phyloP scores from a whole-genome alignment of 2,797 vertebrate genomes.

The Borostomias antarcticus region DNA sequence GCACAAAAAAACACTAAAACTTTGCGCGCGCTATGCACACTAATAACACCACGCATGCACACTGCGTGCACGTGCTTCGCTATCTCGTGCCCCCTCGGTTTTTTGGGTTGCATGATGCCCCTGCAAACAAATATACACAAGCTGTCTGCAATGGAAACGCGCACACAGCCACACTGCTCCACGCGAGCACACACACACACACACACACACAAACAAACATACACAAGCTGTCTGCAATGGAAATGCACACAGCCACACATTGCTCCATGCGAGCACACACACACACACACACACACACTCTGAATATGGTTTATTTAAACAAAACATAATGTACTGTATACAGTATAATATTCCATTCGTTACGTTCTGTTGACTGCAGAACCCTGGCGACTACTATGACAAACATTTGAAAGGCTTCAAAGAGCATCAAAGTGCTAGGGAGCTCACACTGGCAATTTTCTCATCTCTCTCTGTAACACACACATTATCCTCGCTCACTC shows the following conservation, averaged over 20 bases:
- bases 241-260: conserved; percentile 4
- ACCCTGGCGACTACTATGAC: neutral
- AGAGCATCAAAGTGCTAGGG: conserved; percentile 17
- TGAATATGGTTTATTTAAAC: neutral
- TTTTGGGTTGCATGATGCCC: no score
- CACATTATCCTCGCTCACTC: no score
- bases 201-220: neutral
- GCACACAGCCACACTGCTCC: neutral
- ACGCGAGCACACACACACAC: conserved; percentile 1
- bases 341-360: no score
- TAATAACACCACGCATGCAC: neutral
- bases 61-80: no score
- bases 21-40: no score
- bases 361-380: no score
- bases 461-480: neutral
- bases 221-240: no score
- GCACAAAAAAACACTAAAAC: no score
- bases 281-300: neutral
- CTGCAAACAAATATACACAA: conserved; percentile 9
- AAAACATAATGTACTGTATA: neutral
- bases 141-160: no score
- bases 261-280: neutral
- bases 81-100: no score
- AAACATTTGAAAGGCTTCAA: conserved; percentile 18
- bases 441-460: conserved; percentile 8